Conservation (phyloP, 2,888 invertebrate genomes). For the Eilema depressum region DNA sequence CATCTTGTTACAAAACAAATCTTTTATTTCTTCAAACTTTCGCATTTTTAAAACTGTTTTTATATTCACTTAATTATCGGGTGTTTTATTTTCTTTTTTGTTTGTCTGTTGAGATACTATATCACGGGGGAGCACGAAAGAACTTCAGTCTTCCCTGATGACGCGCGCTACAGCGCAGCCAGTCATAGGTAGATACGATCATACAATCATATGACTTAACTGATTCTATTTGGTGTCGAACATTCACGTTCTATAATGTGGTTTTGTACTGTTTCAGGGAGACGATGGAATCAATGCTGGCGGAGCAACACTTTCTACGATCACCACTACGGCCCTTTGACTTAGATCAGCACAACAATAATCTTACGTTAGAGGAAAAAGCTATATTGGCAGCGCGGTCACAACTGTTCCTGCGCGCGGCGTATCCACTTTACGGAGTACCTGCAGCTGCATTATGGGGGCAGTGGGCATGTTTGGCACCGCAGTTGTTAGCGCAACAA, state of each 20-base stretch:
- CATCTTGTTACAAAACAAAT: slow-evolving; percentile 17
- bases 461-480: slow-evolving; percentile 90
- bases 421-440: slow-evolving; percentile 87
- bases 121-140: slow-evolving; percentile 86
- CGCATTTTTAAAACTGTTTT: slow-evolving; percentile 46
- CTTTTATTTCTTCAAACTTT: slow-evolving; percentile 46
- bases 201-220: slow-evolving; percentile 58
- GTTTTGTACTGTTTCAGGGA: slow-evolving; percentile 88
- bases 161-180: slow-evolving; percentile 83
- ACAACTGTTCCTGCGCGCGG: slow-evolving; percentile 91
- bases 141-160: slow-evolving; percentile 84
- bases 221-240: slow-evolving; percentile 24
- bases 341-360: slow-evolving; percentile 90
- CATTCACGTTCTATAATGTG: slow-evolving; percentile 36
- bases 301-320: slow-evolving; percentile 94
- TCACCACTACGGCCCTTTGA: slow-evolving; percentile 92
- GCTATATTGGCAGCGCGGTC: slow-evolving; percentile 92
- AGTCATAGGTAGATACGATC: slow-evolving; percentile 83
- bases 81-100: slow-evolving; percentile 79
- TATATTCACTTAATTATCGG: slow-evolving; percentile 54
- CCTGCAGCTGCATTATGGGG: slow-evolving; percentile 89
- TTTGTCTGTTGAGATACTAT: slow-evolving; percentile 86
- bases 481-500: slow-evolving; percentile 89
- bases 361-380: slow-evolving; percentile 92
- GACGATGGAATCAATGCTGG: slow-evolving; percentile 96